Base-by-base conservation (phyloP, 2,113 vertebrate species). In the rat (Rattus norvegicus) region DNA sequence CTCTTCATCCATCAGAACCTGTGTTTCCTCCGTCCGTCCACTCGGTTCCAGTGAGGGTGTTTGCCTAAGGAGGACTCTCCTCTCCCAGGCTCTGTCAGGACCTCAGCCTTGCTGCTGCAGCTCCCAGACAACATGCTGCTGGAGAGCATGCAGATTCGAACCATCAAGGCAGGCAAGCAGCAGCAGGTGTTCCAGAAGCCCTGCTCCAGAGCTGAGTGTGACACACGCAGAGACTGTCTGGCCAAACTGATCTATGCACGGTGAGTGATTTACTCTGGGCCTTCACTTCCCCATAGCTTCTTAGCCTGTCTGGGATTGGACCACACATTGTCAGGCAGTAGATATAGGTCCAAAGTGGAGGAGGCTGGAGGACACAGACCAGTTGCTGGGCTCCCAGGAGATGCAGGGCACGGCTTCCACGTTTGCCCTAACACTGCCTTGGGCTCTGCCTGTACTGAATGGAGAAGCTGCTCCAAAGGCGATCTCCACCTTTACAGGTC, bases 201-300 rank as follows among this genome's bases (percentile, higher is more conserved):
- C 0, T 99, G 99, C 96, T 98, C 99, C 83, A 99, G 94, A 96
- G 96, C 98, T 0, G 99, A 99, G 95, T 99, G 99, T 59, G 97
- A 98, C 77, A 98, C 99, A 14, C 99, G 99, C 95, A 99, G 99
- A 93, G 99, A 99, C 98, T 99, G 99, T 96, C 98, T 99, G 28
- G 99, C 99, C 97, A 99, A 99, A 98, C 98, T 99, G 85, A 98
- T 99, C 97, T 99, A 99, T 0, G 99, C 99, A 17, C 98, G 97
- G 99, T 99, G 81, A 98, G 98, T n/a, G n/a, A 49, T 76, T 65
- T 79, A 49, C 76, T 67, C 93, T 87, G 39, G 49, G 28, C 2
- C 47, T 54, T 52, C 11, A 63, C 43, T 30, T 69, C 39, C 65
- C 39, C 5, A 28, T 49, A 54, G 2, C 2, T 81, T 86, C 26